These are phyloP conservation scores for Monarcha castaneiventris DNA, from an alignment of 2,113 vertebrate genomes.

Conservation along the genomic window DNA sequence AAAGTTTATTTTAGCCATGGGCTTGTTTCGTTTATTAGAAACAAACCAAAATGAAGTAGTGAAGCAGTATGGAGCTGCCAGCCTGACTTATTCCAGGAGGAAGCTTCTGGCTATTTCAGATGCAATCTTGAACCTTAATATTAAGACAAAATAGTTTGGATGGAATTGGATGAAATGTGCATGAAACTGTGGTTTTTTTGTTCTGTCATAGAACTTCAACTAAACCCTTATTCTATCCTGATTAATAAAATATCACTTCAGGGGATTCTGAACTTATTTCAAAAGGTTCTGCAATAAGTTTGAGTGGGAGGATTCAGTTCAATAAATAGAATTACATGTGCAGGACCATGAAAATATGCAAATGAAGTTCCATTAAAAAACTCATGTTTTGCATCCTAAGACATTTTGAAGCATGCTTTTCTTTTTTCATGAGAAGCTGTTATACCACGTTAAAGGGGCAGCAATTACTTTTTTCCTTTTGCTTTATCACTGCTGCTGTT, in stretches of 20 bases:
- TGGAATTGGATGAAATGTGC: background rate
- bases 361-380: background rate
- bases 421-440: background rate
- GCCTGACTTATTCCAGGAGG: background rate
- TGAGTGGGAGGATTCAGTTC: slow-evolving; percentile 9
- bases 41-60: slow-evolving; percentile 3
- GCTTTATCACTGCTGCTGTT: background rate
- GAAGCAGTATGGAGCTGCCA: background rate
- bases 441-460: background rate
- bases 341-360: background rate
- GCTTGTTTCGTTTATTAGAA: slow-evolving; percentile 40
- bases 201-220: background rate
- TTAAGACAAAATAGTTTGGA: background rate
- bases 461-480: background rate
- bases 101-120: background rate
- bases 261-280: background rate
- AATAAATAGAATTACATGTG: background rate
- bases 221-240: background rate
- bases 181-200: background rate
- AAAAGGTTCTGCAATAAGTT: background rate
- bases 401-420: background rate
- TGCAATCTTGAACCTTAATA: background rate
- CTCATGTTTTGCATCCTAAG: background rate
- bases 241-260: background rate
- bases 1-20: slow-evolving; percentile 31